Percentiles rank a stretch among this genome's conserved stretches.
Conservation (phyloP, 2,113 vertebrate species). For the Bos indicus region DNA sequence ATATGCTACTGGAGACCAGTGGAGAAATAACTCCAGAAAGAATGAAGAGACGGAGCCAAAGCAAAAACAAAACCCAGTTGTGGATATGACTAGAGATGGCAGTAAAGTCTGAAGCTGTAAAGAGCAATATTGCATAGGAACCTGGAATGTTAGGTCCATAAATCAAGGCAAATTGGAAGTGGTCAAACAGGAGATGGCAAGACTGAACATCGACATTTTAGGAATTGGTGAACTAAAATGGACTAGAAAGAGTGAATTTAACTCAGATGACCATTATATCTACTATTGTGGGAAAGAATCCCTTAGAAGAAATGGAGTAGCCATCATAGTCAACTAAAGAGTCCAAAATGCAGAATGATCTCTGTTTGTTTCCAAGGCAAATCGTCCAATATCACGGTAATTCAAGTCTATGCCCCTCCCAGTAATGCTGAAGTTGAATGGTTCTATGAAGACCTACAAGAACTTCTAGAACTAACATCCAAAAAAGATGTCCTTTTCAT, state of each 20-base stretch:
- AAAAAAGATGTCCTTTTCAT: not conserved
- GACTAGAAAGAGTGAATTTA: not conserved
- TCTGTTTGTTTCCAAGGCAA: not conserved
- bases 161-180: not conserved
- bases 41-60: not conserved
- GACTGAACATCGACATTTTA: fast-evolving
- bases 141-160: not conserved
- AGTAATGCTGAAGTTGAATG: not conserved
- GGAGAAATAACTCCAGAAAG: not conserved
- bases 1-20: not conserved
- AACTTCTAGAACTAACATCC: not conserved
- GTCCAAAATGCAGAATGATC: not conserved
- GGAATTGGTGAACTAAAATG: not conserved
- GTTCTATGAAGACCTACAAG: not conserved
- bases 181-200: not conserved
- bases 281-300: not conserved
- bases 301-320: not conserved
- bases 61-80: not conserved
- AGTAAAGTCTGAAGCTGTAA: not conserved
- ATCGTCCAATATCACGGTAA: fast-evolving
- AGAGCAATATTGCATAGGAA: not conserved
- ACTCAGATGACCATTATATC: not conserved
- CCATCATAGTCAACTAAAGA: not conserved
- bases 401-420: not conserved
- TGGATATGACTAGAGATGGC: not conserved